Base-by-base conservation (phyloP, 2,888 invertebrate genomes). In the Linnaemya tessellans region DNA sequence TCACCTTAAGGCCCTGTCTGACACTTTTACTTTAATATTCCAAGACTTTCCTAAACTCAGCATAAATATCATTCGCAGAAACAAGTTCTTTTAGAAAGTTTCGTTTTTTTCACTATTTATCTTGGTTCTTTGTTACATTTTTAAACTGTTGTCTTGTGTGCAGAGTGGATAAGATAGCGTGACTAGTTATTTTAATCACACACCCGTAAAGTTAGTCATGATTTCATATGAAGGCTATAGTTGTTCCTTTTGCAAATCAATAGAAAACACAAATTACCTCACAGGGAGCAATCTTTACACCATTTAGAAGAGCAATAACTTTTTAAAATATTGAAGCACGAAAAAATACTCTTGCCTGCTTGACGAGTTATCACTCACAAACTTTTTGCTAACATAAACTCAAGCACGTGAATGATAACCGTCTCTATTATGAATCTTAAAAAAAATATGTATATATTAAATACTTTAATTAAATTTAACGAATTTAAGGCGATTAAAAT, bases 401-500 rank as follows among this genome's bases (percentile, higher is more conserved):
- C 25, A 7, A 11, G 4, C 15, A 25, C 15, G 22, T 1, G 18
- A 15, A 10, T 18, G 41, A 11, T 20, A 1, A 20, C 8, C 56
- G 25, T 25, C 56, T 56, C 25, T 20, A 51, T 9, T 9, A 51
- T 3, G 30, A 30, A 2, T 30, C 2, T 3, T 30, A 30, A 30
- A 30, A 58, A 54, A 11, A 51, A 64, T 58, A 64, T 25, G 22
- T 35, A 22, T 58, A 7, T n/a, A n/a, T n/a, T n/a, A 83, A 78
- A 67, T 65, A 73, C 65, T 73, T 83, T 83, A 83, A 82, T 83
- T 83, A 83, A 83, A 83, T 83, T 73, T 65, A 83, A 67, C 71
- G 51, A 78, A 73, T 83, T 83, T 83, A 83, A 83, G 82, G 77
- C 77, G 82, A 83, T 83, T 78, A 83, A 78, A 82, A 58, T 49